A percentile compares a stretch with the other conserved stretches of the same genome.
These are phyloP conservation scores for Sebastes nivosus DNA, from an alignment of 2,797 vertebrate species.

Conservation along the genomic window DNA sequence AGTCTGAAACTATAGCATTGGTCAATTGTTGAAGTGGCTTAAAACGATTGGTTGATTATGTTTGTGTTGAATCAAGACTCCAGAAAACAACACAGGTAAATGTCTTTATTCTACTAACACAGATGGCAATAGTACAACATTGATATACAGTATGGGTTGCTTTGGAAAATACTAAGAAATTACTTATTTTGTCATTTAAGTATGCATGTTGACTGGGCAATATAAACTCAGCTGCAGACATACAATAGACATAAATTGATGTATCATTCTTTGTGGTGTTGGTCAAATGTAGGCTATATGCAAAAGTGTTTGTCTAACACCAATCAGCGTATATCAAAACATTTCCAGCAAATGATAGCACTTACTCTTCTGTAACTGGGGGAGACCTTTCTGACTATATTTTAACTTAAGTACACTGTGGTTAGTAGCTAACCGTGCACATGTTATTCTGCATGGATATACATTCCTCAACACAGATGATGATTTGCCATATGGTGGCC, in stretches of 20 bases:
- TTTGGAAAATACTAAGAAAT: too few relatives aligned
- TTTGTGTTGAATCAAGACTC: too few relatives aligned
- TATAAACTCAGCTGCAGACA: too few relatives aligned
- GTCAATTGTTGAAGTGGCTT: background rate
- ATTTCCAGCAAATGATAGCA: background rate
- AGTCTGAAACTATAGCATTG: too few relatives aligned
- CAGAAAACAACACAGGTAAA: too few relatives aligned
- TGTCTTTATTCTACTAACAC: too few relatives aligned
- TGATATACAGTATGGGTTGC: background rate
- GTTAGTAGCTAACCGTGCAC: background rate
- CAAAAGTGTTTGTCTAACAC: background rate
- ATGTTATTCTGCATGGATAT: background rate
- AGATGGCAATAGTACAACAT: background rate
- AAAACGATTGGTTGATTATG: background rate
- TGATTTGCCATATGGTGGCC: background rate
- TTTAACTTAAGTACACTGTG: background rate
- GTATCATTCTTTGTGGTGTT: too few relatives aligned
- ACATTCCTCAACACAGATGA: constrained; percentile 4
- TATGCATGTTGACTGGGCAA: too few relatives aligned
- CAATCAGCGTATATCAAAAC: background rate
- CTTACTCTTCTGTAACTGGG: background rate
- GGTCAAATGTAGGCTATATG: too few relatives aligned
- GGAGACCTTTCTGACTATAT: background rate
- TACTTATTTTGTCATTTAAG: too few relatives aligned
- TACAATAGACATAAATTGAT: too few relatives aligned